Base-by-base conservation (phyloP, 2,888 invertebrate species). In the Troides oblongomaculatus region DNA sequence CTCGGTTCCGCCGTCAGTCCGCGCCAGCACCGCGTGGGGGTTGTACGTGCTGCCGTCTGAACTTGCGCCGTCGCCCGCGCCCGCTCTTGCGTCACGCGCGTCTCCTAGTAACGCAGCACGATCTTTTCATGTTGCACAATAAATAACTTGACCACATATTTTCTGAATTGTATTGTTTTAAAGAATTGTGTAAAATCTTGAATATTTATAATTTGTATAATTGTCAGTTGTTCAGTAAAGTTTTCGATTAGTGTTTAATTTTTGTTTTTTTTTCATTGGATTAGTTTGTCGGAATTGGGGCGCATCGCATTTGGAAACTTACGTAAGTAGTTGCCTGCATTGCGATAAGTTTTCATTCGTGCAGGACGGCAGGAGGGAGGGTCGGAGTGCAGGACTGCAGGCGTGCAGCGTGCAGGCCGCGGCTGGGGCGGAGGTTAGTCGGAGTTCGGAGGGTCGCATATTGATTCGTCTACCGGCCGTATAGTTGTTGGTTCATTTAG, bases 241-340 rank as follows among this genome's bases (percentile, higher is more conserved):
- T 10, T 39, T 39, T 39, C 8, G 39, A 8, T 10, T 39, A 10
- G 39, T 39, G 39, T 64, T 72, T 72, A 60, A 7, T 65, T 66
- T 53, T 67, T 25, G 25, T 25, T 25, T 25, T 30, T 30, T 30
- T 64, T 64, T 70, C 56, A 67, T 73, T 74, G 72, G 71, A 72
- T 72, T 71, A 71, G 73, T 75, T 73, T 62, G 53, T n/a, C 61
- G 64, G 71, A 43, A 71, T 69, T 68, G 59, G 66, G 43, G 72
- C 64, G 70, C 69, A 64, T 67, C 72, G 76, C 77, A 74, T 75
- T 76, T 76, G 74, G 82, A 77, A 88, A 89, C 88, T 92, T 92
- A 92, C 91, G 92, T 92, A 92, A 92, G 92, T 83, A 71, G 83
- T 84, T 84, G 84, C 86, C 91, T 91, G 92, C 92, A 92, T 80